Conservation (phyloP, 2,797 vertebrate species). For the Gymnopithys bicolor region DNA sequence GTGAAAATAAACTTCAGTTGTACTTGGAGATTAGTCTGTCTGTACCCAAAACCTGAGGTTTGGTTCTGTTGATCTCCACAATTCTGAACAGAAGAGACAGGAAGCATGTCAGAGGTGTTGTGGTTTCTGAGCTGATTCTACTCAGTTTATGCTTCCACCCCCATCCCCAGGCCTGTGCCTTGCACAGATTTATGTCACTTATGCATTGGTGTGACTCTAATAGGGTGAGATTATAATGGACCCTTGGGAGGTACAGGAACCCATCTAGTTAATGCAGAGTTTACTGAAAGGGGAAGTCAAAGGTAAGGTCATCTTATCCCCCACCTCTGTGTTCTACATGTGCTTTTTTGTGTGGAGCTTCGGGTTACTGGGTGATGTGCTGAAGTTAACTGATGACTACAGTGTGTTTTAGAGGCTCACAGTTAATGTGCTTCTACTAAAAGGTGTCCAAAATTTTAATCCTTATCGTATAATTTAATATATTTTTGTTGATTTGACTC, state of each 20-base stretch:
- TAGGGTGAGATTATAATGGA: background rate
- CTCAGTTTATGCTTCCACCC: background rate
- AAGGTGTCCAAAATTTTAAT: background rate
- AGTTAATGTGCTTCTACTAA: background rate
- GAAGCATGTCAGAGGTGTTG: accelerated
- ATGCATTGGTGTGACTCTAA: background rate
- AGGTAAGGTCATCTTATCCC: background rate
- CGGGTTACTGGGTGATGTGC: background rate
- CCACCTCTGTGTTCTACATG: background rate
- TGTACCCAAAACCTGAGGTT: background rate
- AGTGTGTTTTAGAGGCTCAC: background rate
- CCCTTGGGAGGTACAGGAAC: background rate
- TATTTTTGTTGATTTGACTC: background rate
- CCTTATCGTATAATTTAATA: background rate
- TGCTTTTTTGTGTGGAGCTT: background rate
- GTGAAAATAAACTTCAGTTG: background rate
- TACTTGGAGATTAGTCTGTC: background rate
- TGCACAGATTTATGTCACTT: background rate
- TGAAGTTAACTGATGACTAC: background rate
- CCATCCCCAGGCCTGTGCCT: background rate
- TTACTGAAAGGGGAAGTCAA: background rate
- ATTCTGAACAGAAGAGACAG: background rate
- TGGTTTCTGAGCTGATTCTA: background rate
- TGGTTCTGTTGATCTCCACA: background rate
- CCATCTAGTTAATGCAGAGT: background rate